Percentiles rank a stretch among this genome's conserved stretches.
These are phyloP conservation scores for Noctua comes DNA, from an alignment of 2,888 invertebrate species.

Conservation along the genomic window DNA sequence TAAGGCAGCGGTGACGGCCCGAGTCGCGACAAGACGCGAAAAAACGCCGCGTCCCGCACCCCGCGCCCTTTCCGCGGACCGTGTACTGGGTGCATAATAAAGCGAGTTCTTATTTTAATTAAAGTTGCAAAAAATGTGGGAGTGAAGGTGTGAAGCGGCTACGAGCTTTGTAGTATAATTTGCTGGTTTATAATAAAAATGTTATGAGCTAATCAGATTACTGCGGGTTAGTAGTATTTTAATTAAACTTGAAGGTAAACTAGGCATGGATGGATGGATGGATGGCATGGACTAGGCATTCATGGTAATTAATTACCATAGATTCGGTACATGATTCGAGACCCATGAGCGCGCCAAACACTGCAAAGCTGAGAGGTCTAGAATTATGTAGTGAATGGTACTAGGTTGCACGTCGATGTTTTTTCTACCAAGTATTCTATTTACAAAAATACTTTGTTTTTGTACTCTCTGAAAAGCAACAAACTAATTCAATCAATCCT, in stretches of 20 bases:
- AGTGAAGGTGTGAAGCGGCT: conserved; percentile 8
- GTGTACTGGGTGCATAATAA: conserved; percentile 51
- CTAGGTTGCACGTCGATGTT: neutral
- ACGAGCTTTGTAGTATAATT: conserved; percentile 4
- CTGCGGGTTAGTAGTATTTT: neutral
- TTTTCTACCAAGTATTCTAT: neutral
- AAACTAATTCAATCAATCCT: neutral
- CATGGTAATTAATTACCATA: too few relatives aligned
- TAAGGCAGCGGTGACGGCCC: conserved; percentile 74
- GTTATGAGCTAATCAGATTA: neutral
- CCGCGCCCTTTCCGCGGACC: conserved; percentile 18
- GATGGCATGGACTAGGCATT: too few relatives aligned
- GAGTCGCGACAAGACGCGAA: conserved; percentile 58
- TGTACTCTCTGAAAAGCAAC: neutral
- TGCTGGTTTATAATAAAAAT: neutral
- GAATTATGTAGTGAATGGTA: neutral
- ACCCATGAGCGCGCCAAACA: neutral
- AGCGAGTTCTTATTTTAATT: conserved; percentile 36
- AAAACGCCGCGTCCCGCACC: conserved; percentile 34
- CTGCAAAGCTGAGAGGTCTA: neutral
- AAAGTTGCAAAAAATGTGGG: conserved; percentile 15
- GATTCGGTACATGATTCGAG: too few relatives aligned
- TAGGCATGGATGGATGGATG: too few relatives aligned
- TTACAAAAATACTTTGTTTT: neutral
- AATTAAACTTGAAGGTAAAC: neutral